A percentile compares a stretch with the other conserved stretches of the same genome.
phyloP scores from a whole-genome alignment of 37 sponge, comb jelly and placozoan genomes.

The Hexactinellida sp. region DNA sequence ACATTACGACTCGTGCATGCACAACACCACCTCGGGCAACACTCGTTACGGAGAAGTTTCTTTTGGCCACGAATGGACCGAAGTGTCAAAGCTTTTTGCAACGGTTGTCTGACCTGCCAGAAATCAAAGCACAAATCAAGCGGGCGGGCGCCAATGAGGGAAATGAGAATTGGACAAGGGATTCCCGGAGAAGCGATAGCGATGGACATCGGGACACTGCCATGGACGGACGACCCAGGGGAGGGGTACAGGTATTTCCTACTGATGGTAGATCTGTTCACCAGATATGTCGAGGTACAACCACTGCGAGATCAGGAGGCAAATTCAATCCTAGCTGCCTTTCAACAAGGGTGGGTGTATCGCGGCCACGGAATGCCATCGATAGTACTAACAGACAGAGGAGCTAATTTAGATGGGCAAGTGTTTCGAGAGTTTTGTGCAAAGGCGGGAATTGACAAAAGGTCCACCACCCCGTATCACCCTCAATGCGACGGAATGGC shows the following conservation, averaged over 20 bases:
- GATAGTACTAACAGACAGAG: background rate
- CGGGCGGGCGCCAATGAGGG: background rate
- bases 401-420: constrained; percentile 6
- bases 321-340: constrained; percentile 9
- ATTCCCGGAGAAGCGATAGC: background rate
- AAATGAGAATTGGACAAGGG: constrained; percentile 15
- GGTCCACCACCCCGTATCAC: background rate
- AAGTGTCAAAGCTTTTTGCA: background rate
- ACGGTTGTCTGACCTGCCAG: background rate
- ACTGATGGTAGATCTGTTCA: background rate
- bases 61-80: background rate
- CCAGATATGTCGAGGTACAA: constrained; percentile 13
- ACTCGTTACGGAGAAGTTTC: constrained; percentile 9
- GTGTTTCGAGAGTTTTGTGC: constrained; percentile 8
- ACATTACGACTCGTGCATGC: constrained; percentile 11
- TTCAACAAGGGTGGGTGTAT: background rate
- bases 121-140: background rate
- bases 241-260: constrained; percentile 15
- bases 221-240: background rate
- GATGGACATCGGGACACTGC: background rate
- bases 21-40: constrained; percentile 4
- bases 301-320: background rate
- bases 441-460: constrained; percentile 11
- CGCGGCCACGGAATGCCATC: background rate
- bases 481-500: constrained; percentile 5